Evolutionary conservation across 2,797 vertebrate species (phyloP).

Genomic region (Myotis planiceps): DNA sequence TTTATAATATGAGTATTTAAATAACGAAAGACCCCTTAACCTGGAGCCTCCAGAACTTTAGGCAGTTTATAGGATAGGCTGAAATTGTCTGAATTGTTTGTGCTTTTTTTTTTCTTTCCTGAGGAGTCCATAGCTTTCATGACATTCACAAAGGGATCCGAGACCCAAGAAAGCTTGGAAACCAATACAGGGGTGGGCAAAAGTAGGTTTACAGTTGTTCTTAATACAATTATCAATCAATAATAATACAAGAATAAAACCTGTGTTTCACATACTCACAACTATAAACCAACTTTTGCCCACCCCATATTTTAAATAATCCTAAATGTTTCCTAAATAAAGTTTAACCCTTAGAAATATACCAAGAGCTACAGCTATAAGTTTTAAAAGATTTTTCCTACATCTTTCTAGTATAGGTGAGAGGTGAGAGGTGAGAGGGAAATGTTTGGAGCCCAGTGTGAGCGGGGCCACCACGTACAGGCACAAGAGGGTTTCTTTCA

Average conservation of each 20-base stretch:
- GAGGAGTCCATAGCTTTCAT: not conserved
- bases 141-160: constrained; percentile 17
- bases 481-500: not conserved
- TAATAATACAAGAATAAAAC: not conserved
- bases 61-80: not conserved
- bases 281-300: not conserved
- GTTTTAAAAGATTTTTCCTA: not conserved
- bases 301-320: not conserved
- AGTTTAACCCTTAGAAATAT: not conserved
- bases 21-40: not conserved
- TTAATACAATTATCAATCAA: not conserved
- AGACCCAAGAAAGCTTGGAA: not conserved
- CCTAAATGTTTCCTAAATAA: constrained; percentile 38
- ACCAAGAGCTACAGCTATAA: not conserved
- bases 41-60: not conserved
- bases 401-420: not conserved
- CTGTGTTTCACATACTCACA: not conserved
- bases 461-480: not conserved
- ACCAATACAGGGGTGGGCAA: not conserved
- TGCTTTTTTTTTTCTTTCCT: not conserved
- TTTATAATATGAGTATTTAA: not conserved
- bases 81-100: not conserved
- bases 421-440: not conserved
- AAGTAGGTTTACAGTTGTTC: not conserved
- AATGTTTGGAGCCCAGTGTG: not conserved